A percentile compares a stretch with the other conserved stretches of the same genome.
These are phyloP conservation scores for Philhelius pedissequus DNA, from an alignment of 2,888 invertebrate genomes.

Conservation along the genomic window DNA sequence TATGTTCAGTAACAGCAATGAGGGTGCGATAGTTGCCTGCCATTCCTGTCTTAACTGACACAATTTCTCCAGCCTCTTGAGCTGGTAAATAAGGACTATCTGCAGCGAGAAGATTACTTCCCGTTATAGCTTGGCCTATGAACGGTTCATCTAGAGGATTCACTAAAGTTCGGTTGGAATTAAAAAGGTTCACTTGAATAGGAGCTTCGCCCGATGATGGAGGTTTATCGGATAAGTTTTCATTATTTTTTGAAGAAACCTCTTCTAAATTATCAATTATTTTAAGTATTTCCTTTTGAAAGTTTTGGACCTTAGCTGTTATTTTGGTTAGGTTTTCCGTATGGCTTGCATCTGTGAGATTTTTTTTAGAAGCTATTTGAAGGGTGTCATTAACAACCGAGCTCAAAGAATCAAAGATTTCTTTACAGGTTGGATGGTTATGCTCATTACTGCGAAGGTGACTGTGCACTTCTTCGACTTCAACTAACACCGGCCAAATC, in stretches of 20 bases:
- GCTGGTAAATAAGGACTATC: slow-evolving; percentile 73
- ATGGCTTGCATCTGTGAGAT: not conserved
- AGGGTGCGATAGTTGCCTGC: slow-evolving; percentile 71
- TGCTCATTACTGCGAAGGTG: slow-evolving; percentile 60
- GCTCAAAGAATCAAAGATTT: slow-evolving; percentile 68
- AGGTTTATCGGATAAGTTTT: slow-evolving; percentile 11
- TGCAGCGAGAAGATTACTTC: slow-evolving; percentile 70
- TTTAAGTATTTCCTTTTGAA: slow-evolving; percentile 68
- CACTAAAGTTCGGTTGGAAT: not conserved
- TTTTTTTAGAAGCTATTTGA: slow-evolving; percentile 53
- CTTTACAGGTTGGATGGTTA: slow-evolving; percentile 65
- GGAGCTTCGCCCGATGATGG: slow-evolving; percentile 24
- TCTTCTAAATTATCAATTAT: slow-evolving; percentile 26
- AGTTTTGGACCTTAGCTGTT: slow-evolving; percentile 70
- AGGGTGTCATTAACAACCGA: slow-evolving; percentile 71
- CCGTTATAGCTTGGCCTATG: slow-evolving; percentile 62
- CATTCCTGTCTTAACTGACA: slow-evolving; percentile 75
- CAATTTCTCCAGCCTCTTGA: slow-evolving; percentile 73
- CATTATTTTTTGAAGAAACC: not conserved
- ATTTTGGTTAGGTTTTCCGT: slow-evolving; percentile 68
- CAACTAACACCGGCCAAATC: slow-evolving; percentile 73
- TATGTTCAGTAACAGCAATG: slow-evolving; percentile 75
- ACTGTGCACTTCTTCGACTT: slow-evolving; percentile 71
- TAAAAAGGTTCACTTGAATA: not conserved
- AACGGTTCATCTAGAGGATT: slow-evolving; percentile 58